A percentile compares a stretch with the other conserved stretches of the same genome.
These are phyloP conservation scores for Ardeotis arabs DNA, from an alignment of 2,113 vertebrate genomes.

Conservation along the genomic window DNA sequence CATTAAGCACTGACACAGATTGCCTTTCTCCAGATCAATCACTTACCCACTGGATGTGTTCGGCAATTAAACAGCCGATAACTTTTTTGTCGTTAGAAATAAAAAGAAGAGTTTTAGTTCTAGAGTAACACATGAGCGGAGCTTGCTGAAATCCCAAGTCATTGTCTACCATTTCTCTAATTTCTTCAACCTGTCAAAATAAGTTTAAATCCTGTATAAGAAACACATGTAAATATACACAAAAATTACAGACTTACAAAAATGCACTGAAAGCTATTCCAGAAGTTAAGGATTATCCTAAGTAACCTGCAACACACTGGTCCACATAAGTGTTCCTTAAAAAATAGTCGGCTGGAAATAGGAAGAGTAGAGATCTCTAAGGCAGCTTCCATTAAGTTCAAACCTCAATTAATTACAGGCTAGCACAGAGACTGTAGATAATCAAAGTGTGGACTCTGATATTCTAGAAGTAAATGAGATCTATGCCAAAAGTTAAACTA, in stretches of 20 bases:
- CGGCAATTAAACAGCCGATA: slow-evolving; percentile 95
- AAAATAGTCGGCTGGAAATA: accelerated
- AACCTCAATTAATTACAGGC: not conserved
- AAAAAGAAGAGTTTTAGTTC: slow-evolving; percentile 97
- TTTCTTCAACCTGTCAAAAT: slow-evolving; percentile 92
- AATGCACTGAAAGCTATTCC: not conserved
- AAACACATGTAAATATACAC: not conserved
- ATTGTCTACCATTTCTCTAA: slow-evolving; percentile 98
- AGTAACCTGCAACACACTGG: not conserved
- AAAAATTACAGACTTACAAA: not conserved
- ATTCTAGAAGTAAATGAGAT: not conserved
- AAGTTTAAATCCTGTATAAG: slow-evolving; percentile 20
- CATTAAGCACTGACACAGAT: not conserved
- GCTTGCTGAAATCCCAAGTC: slow-evolving; percentile 98
- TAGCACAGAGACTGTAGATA: not conserved
- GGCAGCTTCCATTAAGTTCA: not conserved
- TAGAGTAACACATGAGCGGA: slow-evolving; percentile 91
- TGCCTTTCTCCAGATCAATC: not conserved
- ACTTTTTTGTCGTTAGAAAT: slow-evolving; percentile 98
- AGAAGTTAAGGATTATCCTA: not conserved
- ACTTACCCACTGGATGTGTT: slow-evolving; percentile 97
- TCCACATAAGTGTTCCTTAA: not conserved
- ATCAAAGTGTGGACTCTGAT: not conserved
- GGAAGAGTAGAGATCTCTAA: not conserved
- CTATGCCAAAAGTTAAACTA: not conserved